These are phyloP conservation scores for Heliangelus exortis DNA, from an alignment of 2,797 vertebrate genomes.

Conservation along the genomic window DNA sequence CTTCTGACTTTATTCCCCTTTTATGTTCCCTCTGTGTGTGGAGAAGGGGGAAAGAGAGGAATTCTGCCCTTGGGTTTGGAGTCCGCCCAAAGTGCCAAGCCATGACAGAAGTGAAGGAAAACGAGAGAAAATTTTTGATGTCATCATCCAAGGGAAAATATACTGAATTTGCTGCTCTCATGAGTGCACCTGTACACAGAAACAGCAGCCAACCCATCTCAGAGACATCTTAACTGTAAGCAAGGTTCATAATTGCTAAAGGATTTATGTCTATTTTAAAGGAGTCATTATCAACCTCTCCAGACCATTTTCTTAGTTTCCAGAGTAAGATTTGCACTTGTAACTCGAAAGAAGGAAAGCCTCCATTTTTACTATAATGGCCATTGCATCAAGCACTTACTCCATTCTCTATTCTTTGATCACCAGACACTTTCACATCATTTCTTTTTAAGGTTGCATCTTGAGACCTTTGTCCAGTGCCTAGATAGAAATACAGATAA, in stretches of 20 bases:
- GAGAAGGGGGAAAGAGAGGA: no score
- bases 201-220: neutral
- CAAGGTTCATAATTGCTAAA: neutral
- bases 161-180: neutral
- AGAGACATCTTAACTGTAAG: neutral
- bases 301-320: neutral
- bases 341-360: neutral
- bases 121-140: neutral
- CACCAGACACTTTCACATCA: constrained; percentile 85
- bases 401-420: constrained; percentile 91
- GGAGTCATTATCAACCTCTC: neutral
- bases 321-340: neutral
- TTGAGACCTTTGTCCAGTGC: constrained; percentile 83
- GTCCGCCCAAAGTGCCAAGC: no score
- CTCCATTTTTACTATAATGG: neutral
- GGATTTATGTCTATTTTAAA: neutral
- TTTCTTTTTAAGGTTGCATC: constrained; percentile 89
- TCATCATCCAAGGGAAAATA: neutral
- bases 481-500: constrained; percentile 44
- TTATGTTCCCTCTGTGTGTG: no score
- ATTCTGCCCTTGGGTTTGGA: no score
- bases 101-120: neutral
- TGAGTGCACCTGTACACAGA: neutral
- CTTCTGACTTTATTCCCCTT: no score
- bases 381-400: constrained; percentile 77